A percentile compares a stretch with the other conserved stretches of the same genome.
phyloP scores from a whole-genome alignment of 2,113 vertebrate species.

The Cyanoramphus novaezelandiae region DNA sequence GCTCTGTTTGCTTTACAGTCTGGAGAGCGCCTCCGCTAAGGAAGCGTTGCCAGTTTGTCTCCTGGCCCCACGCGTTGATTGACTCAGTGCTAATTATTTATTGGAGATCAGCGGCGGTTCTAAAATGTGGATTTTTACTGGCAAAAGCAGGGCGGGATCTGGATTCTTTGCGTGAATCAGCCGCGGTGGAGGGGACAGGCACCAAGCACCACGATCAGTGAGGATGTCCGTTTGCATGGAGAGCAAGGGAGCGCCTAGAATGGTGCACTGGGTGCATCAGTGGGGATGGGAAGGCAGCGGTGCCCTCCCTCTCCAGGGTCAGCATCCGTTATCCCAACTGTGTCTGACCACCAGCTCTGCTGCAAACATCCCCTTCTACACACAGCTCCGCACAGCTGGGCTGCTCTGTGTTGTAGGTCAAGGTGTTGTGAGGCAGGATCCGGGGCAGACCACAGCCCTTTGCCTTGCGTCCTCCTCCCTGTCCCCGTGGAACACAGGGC shows the following conservation, averaged over 20 bases:
- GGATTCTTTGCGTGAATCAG: rapidly evolving
- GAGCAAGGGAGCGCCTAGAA: neutral
- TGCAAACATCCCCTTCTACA: neutral
- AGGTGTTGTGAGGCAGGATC: neutral
- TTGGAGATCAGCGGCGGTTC: neutral
- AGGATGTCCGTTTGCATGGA: neutral
- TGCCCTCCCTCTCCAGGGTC: neutral
- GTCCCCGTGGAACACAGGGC: rapidly evolving
- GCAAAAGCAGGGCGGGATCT: neutral
- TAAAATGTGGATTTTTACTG: neutral
- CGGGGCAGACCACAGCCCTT: neutral
- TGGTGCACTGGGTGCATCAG: rapidly evolving
- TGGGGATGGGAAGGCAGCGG: neutral
- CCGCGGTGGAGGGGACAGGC: neutral
- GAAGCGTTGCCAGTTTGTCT: neutral
- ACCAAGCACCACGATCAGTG: rapidly evolving
- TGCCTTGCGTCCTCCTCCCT: neutral
- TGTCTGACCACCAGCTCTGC: neutral
- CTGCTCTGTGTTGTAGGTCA: neutral
- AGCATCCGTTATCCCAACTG: rapidly evolving
- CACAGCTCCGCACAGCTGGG: neutral
- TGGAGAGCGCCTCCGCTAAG: neutral
- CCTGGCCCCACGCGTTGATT: neutral
- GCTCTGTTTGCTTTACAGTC: neutral
- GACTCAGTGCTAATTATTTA: neutral